Evolutionary conservation across 2,113 vertebrate species (phyloP).

Genomic region (Meleagris gallopavo): DNA sequence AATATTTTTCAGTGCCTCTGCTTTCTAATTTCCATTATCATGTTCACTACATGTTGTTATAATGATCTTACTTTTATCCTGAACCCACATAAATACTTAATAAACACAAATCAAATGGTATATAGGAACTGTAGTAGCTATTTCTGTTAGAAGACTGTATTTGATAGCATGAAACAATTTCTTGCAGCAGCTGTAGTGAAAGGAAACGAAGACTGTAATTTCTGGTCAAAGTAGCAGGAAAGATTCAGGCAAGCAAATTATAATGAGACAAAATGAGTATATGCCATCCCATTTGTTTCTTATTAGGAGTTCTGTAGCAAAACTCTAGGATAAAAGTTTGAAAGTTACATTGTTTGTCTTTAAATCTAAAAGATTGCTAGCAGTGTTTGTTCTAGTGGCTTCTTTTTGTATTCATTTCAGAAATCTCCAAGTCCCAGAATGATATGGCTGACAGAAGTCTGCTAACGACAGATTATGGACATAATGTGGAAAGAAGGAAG

Average conservation of each 20-base stretch:
- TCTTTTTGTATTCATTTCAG: conserved; percentile 72
- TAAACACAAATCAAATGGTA: background rate
- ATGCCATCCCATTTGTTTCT: background rate
- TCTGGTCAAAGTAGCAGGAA: conserved; percentile 14
- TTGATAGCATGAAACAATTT: background rate
- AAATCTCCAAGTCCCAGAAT: conserved; percentile 90
- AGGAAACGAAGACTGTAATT: conserved; percentile 2
- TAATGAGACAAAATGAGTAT: background rate
- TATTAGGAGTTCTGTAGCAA: background rate
- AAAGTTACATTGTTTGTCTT: background rate
- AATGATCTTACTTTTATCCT: background rate
- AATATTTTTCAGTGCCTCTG: background rate
- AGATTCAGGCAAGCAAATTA: background rate
- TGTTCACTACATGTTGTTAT: background rate
- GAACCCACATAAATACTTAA: background rate
- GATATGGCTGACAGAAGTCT: conserved; percentile 83
- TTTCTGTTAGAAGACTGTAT: background rate
- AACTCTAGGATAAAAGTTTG: background rate
- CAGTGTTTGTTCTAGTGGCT: background rate
- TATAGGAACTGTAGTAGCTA: background rate
- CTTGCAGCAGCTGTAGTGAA: background rate
- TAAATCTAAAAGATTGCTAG: background rate
- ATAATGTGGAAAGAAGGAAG: conserved; percentile 7
- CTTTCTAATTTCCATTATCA: background rate
- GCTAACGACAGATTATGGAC: conserved; percentile 68